Evolutionary conservation across 1,140 invertebrate species (phyloP), one percentile per base, ranked within the genome.

Genomic region (Drosophila busckii): DNA sequence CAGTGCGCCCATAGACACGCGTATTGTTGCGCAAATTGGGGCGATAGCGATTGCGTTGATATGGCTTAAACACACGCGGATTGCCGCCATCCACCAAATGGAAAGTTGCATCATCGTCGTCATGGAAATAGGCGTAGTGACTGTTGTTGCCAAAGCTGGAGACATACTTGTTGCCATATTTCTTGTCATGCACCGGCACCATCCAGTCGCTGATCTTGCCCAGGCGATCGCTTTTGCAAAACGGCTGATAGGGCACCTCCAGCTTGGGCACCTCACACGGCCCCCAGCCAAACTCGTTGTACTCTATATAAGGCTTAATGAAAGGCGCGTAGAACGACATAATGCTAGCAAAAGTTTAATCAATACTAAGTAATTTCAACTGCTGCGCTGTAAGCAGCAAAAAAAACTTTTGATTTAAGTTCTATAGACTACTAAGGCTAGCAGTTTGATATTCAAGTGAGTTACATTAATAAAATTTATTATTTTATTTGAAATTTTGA

Each of bases 191-290:
- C 95, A 6, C 92, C 92, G 9, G 93, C 92, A 45, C 95, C 93
- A 96, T 98, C 97, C 97, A 99, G 87, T 99, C 97, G 68, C 97
- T 97, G 55, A 99, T 97, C 93, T 98, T 99, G 70, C 97, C 98
- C 41, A 99, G 89, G 63, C 97, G 92, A 88, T 99, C 97, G 44
- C 95, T 96, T 90, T 99, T 99, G 44, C 96, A 97, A 87, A 98
- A 99, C 6, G 97, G 97, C 88, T 98, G 97, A 88, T 99, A 99
- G 0, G 98, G 97, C 93, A 99, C 97, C 88, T 98, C 97, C 85
- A 97, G 93, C 32, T 96, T 95, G 4, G 96, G 96, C 84, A 98
- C 90, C 82, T 95, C 94, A 87, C 93, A 96, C 8, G 98, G 98
- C 2, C 98, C 98, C 98, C 98, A 99, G 87, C 97, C 97, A 40